Evolutionary conservation across 2,113 vertebrate species (phyloP), one percentile per base, ranked within the genome.

Genomic region (Campylomormyrus tamandua): DNA sequence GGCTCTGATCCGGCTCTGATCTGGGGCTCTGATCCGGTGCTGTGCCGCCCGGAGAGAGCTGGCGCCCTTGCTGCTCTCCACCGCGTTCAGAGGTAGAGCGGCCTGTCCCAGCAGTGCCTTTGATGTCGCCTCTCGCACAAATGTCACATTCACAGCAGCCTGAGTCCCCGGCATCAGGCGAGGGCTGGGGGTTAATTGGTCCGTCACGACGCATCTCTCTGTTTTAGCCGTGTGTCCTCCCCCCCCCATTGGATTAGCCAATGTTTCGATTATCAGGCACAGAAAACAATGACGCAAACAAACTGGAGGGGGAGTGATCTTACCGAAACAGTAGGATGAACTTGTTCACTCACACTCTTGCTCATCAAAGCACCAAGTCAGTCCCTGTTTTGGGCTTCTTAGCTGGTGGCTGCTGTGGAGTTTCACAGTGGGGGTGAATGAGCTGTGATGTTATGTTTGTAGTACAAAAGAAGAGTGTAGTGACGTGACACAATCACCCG

Each of bases 61-160:
- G 96, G 96, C 96, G 94, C 96, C 95, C 94, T 91, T 93, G 95
- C 92, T 91, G 95, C 94, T 95, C 95, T 96, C 96, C 96, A 95
- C 95, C 95, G 94, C 96, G 95, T 97, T 97, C 96, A 96, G 97
- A 97, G 95, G 95, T 96, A 97, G 94, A 96, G 94, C 90, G 86
- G 95, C 93, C 94, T 96, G 95, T 94, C 93, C 92, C 92, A 94
- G 95, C 93, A 94, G 93, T 87, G 77, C 87, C 96, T 98, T 97
- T 97, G 96, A 97, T 96, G 97, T 96, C 94, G 94, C 96, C 95
- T 94, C 96, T 96, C 95, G 95, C 97, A 96, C 96, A 96, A 97
- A 95, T 96, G 96, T 97, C 96, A 94, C 94, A 95, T 96, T 96
- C 96, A 92, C 95, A 95, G 93, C 95, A 90, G 87, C 93, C 93